phyloP scores from a whole-genome alignment of 2,888 invertebrate genomes.

The Drosophila pegasa region DNA sequence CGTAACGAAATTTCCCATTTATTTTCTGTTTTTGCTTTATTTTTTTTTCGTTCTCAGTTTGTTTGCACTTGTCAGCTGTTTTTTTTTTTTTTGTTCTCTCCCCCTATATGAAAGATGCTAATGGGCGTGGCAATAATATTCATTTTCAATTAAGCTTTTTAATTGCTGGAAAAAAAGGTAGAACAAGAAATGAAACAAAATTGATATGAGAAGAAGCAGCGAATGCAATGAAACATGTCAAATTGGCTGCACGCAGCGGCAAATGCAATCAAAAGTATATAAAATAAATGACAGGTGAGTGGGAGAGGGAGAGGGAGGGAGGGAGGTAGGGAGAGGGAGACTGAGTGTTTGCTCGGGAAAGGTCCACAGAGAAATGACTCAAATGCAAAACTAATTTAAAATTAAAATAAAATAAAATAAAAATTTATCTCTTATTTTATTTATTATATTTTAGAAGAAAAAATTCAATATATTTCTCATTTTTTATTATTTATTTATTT shows the following conservation, averaged over 20 bases:
- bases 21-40: conserved; percentile 9
- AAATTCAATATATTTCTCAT: background rate
- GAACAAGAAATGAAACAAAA: conserved; percentile 18
- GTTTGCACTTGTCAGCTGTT: conserved; percentile 70
- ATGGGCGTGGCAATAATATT: conserved; percentile 41
- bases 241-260: conserved; percentile 51
- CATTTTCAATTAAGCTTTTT: conserved; percentile 63
- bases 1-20: conserved; percentile 49
- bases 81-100: background rate
- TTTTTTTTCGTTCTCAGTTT: conserved; percentile 17
- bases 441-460: background rate
- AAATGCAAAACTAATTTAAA: too few species aligned
- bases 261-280: conserved; percentile 13
- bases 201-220: conserved; percentile 25
- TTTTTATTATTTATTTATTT: background rate
- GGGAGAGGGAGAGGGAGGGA: background rate
- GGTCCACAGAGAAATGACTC: conserved; percentile 20
- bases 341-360: background rate
- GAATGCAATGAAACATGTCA: conserved; percentile 57
- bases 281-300: background rate
- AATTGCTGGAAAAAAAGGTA: conserved; percentile 56
- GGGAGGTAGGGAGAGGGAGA: background rate
- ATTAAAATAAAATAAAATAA: background rate
- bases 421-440: too few species aligned
- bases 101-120: background rate